Conservation (phyloP, 2,888 invertebrate genomes). For the Troglohyphantes excavatus region DNA sequence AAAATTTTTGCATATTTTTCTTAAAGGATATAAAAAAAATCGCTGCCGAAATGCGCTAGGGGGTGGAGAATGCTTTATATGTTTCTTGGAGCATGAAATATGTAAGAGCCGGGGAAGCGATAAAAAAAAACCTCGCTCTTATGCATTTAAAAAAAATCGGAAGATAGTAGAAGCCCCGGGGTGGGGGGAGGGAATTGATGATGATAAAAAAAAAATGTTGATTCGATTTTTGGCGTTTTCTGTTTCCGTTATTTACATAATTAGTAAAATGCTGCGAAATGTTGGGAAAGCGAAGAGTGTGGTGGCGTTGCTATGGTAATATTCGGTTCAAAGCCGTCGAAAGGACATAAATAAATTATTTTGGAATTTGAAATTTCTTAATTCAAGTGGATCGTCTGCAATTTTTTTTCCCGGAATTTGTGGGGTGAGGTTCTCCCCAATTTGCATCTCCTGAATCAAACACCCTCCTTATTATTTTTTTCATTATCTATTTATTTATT, state of each 20-base stretch:
- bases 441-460: constrained; percentile 34
- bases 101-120: constrained; percentile 46
- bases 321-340: constrained; percentile 44
- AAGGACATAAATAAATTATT: constrained; percentile 72
- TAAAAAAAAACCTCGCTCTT: constrained; percentile 12
- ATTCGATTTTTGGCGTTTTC: constrained; percentile 78
- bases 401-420: constrained; percentile 33
- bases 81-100: constrained; percentile 75
- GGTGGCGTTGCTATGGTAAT: constrained; percentile 57
- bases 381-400: constrained; percentile 63
- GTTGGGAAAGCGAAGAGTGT: constrained; percentile 20
- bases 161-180: constrained; percentile 8
- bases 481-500: constrained; percentile 3
- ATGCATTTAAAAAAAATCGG: constrained; percentile 30
- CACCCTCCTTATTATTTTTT: constrained; percentile 38
- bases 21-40: constrained; percentile 5
- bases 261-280: constrained; percentile 76
- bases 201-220: constrained; percentile 45
- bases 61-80: constrained; percentile 69
- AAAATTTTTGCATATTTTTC: constrained; percentile 76
- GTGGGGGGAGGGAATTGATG: not conserved
- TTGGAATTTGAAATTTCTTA: constrained; percentile 77
- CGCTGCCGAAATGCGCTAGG: not conserved
- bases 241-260: constrained; percentile 78
- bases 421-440: constrained; percentile 37